Percentiles rank a stretch among this genome's conserved stretches.
Conservation (phyloP, 2,888 invertebrate genomes). For the Scaptomyza parva region DNA sequence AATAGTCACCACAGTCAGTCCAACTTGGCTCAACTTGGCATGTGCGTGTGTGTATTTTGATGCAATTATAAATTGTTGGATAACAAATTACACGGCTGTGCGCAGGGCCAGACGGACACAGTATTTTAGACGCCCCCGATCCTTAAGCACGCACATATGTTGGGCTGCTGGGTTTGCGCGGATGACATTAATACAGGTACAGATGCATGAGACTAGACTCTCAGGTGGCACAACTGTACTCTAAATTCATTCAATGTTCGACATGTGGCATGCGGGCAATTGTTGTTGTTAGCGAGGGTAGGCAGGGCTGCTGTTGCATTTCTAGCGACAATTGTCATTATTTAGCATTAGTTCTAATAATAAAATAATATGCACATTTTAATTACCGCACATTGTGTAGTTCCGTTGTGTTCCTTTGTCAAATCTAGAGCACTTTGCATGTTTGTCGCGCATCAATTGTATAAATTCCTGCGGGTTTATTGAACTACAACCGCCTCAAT, state of each 20-base stretch:
- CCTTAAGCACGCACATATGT: constrained; percentile 63
- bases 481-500: constrained; percentile 56
- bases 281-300: too few relatives aligned
- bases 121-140: constrained; percentile 12
- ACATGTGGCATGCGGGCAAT: constrained; percentile 56
- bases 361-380: constrained; percentile 60
- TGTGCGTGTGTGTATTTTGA: constrained; percentile 72
- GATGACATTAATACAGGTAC: constrained; percentile 73
- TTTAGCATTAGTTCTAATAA: constrained; percentile 68
- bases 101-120: constrained; percentile 31
- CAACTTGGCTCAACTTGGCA: constrained; percentile 27
- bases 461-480: constrained; percentile 52
- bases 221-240: constrained; percentile 66
- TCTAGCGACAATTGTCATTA: constrained; percentile 53
- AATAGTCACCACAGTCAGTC: constrained; percentile 35
- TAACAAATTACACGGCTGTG: constrained; percentile 76
- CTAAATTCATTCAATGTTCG: constrained; percentile 11
- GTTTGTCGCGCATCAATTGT: constrained; percentile 64
- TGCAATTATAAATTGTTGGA: constrained; percentile 80
- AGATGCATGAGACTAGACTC: constrained; percentile 18
- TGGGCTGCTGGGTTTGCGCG: constrained; percentile 43
- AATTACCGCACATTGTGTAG: constrained; percentile 48
- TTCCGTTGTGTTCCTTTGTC: constrained; percentile 31
- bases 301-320: constrained; percentile 30
- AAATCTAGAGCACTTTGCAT: constrained; percentile 50